phyloP scores from a whole-genome alignment of 2,113 vertebrate species.

The Sceloporus undulatus region DNA sequence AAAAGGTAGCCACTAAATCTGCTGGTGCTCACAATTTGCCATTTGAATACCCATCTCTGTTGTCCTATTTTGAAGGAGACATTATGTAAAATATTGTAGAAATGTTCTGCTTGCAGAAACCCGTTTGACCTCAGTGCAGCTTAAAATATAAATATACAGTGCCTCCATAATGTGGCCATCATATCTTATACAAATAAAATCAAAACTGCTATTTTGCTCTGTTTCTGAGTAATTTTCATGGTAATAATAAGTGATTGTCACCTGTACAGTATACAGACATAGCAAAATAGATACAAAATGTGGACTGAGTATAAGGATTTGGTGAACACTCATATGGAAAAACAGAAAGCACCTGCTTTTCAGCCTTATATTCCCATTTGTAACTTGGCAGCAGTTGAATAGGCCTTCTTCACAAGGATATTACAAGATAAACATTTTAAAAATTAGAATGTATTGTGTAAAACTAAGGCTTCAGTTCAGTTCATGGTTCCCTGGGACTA shows the following conservation, averaged over 20 bases:
- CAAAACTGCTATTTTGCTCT: not conserved
- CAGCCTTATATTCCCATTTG: not conserved
- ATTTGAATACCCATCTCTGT: not conserved
- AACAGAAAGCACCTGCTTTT: not conserved
- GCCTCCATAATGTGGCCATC: not conserved
- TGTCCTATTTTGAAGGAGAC: not conserved
- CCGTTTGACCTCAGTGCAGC: not conserved
- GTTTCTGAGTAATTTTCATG: not conserved
- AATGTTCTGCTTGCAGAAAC: not conserved
- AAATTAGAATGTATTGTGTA: not conserved
- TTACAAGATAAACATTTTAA: not conserved
- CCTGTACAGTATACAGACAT: not conserved
- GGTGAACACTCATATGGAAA: not conserved
- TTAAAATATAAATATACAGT: not conserved
- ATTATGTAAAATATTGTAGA: slow-evolving; percentile 1
- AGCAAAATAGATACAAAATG: no score
- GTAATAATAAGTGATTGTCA: not conserved
- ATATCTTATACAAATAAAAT: not conserved
- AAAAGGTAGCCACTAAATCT: not conserved
- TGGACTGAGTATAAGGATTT: not conserved
- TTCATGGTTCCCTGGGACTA: not conserved
- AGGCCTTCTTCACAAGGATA: no score
- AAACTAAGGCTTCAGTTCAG: not conserved
- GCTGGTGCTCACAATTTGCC: slow-evolving; percentile 5
- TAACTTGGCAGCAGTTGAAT: not conserved